phyloP scores from a whole-genome alignment of 1,140 invertebrate genomes.

The Drosophila ananassae region DNA sequence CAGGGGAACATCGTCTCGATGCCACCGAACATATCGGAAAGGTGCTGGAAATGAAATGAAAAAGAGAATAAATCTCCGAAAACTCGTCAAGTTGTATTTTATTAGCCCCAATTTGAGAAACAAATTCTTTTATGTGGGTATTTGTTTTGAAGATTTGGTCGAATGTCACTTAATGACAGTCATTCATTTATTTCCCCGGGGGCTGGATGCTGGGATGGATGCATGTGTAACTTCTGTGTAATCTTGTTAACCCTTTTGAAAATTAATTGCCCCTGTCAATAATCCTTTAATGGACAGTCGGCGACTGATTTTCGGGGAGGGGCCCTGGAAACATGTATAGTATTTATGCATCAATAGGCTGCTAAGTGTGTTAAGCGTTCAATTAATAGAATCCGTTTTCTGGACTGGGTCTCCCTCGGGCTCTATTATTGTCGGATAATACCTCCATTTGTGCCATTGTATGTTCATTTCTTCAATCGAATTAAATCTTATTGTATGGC shows the following conservation, averaged over 20 bases:
- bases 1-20: conserved; percentile 86
- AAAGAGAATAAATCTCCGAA: background rate
- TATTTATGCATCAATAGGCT: background rate
- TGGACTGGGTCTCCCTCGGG: conserved; percentile 18
- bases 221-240: conserved; percentile 8
- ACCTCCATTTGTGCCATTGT: conserved; percentile 64
- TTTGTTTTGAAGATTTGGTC: background rate
- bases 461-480: conserved; percentile 56
- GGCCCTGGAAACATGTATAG: background rate
- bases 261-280: conserved; percentile 23
- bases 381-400: conserved; percentile 70
- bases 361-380: conserved; percentile 30
- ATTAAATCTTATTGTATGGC: conserved; percentile 72
- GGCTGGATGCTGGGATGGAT: no score
- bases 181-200: background rate
- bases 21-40: conserved; percentile 85
- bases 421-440: conserved; percentile 53
- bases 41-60: conserved; percentile 40
- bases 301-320: conserved; percentile 15
- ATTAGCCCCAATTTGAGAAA: background rate
- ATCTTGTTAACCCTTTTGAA: conserved; percentile 32
- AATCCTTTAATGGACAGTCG: conserved; percentile 39
- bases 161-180: background rate
- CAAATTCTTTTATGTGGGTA: conserved; percentile 1
- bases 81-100: background rate